Conservation (phyloP, 2,888 invertebrate species). For the Hedya salicella region DNA sequence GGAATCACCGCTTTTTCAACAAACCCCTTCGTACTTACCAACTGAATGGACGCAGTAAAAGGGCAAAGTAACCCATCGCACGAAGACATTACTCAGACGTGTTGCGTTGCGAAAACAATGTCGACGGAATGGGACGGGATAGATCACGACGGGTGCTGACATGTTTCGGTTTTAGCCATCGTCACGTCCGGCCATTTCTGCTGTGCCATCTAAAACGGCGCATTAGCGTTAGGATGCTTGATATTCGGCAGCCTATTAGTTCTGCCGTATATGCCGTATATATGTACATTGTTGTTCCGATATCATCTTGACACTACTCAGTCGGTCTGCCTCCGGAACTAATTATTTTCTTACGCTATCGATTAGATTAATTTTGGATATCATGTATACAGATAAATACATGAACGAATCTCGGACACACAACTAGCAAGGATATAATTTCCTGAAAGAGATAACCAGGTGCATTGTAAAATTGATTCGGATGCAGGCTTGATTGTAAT, state of each 20-base stretch:
- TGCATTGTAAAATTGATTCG: too few species aligned
- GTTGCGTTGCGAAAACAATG: constrained; percentile 36
- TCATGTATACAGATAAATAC: too few species aligned
- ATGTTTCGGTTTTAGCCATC: constrained; percentile 6
- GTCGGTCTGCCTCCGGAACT: background rate
- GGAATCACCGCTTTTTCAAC: constrained; percentile 48
- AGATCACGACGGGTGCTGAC: background rate
- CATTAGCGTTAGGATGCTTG: background rate
- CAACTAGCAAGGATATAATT: too few species aligned
- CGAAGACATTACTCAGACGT: constrained; percentile 41
- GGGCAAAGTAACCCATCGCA: constrained; percentile 37
- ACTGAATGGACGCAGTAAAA: constrained; percentile 42
- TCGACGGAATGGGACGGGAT: constrained; percentile 17
- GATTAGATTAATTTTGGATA: background rate
- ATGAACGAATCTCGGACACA: too few species aligned
- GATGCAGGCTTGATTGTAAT: too few species aligned
- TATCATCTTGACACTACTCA: background rate
- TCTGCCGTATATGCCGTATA: background rate
- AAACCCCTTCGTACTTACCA: constrained; percentile 45
- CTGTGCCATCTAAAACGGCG: background rate
- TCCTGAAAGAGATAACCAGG: too few species aligned
- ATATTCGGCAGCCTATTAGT: background rate
- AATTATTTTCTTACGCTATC: constrained; percentile 13
- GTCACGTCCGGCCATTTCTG: constrained; percentile 8
- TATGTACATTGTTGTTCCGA: constrained; percentile 3